Base-by-base conservation (phyloP, 2,797 vertebrate genomes). In the Urosaurus nigricauda region DNA sequence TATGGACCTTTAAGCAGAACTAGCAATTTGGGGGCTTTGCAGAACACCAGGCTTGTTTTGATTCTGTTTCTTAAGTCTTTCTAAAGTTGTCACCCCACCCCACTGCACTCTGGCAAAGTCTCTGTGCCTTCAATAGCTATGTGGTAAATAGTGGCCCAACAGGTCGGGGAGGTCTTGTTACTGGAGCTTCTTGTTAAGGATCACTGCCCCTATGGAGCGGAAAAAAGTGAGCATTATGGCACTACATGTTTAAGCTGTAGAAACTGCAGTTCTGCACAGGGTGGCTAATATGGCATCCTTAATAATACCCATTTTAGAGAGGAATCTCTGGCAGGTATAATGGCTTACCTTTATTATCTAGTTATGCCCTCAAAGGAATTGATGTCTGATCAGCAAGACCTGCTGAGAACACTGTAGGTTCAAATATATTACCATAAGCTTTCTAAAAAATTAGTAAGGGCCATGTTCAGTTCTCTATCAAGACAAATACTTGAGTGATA, bases 11-110 rank as follows among this genome's bases (percentile, higher is more conserved):
- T 84, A 79, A 79, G 53, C 40, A 53, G 63, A n/a, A 37, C 63
- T 24, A 73, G 63, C 21, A 71, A 84, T 71, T 79, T 90, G 26
- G 32, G 75, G 71, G 81, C 37, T 87, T 84, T 60, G 56, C 56
- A 73, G 16, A 83, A 73, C 53, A 75, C 21, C 68, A 40, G n/a
- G n/a, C 84, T 89, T 90, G 37, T 21, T 60, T 87, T 90, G 47
- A 47, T 60, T 84, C 19, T 24, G 43, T 83, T 84, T 71, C 51
- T 40, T 73, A 82, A 73, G 58, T 87, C 65, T 79, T 78, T 63
- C 37, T 29, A 56, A 77, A 56, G 11, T 84, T 83, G 43, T 35
- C 60, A 74, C 11, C 43, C 53, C 58, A 26, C 60, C 9, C 21
- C 12, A 24, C 11, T 19, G 29, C 85, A 74, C 71, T 1, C 51